A percentile compares a stretch with the other conserved stretches of the same genome.
These are phyloP conservation scores for Miichthys miiuy DNA, from an alignment of 2,797 vertebrate genomes.

Conservation along the genomic window DNA sequence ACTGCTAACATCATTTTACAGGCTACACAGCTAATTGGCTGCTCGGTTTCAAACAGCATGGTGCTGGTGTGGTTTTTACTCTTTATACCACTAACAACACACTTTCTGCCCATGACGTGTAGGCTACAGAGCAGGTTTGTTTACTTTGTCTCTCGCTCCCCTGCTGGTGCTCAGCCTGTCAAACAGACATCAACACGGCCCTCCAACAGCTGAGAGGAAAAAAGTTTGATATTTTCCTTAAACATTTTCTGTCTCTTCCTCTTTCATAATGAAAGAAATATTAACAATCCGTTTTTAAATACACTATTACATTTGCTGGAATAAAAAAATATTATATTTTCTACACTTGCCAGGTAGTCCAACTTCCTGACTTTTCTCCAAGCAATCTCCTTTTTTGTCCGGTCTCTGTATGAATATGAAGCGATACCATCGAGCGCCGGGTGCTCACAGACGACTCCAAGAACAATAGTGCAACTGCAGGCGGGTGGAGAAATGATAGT, in stretches of 20 bases:
- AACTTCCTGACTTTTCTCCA: too few species aligned
- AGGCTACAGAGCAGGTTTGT: neutral
- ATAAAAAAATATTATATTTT: neutral
- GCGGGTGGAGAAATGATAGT: too few species aligned
- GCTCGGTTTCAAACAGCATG: neutral
- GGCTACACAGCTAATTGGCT: neutral
- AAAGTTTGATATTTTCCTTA: neutral
- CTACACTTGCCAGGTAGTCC: too few species aligned
- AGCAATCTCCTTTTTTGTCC: too few species aligned
- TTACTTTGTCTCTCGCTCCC: neutral
- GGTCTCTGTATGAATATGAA: too few species aligned
- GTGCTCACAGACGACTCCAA: too few species aligned
- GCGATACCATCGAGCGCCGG: too few species aligned
- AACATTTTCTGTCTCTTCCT: rapidly evolving
- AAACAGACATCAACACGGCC: neutral
- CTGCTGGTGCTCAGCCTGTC: neutral
- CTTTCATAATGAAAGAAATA: neutral
- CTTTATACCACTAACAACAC: neutral
- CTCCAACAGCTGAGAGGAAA: neutral
- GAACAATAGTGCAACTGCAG: neutral
- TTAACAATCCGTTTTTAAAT: neutral
- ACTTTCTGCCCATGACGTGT: neutral
- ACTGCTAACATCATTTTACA: neutral
- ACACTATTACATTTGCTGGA: too few species aligned
- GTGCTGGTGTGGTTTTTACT: neutral